Evolutionary conservation across 2,888 invertebrate species (phyloP).

Genomic region (Xanthorhoe spadicearia): DNA sequence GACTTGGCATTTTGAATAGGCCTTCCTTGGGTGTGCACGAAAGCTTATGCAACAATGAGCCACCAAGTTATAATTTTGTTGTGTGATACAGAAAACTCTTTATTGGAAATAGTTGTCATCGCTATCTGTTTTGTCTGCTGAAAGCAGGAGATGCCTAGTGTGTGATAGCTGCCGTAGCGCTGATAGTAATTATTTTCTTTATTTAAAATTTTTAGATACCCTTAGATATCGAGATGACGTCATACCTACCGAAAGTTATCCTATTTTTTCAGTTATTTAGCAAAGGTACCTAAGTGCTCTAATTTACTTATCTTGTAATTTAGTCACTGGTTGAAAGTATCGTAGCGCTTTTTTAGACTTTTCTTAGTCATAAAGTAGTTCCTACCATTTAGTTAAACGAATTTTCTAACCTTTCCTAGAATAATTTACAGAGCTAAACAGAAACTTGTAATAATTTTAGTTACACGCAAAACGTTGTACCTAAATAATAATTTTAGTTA

Average conservation of each 20-base stretch:
- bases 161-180: no score
- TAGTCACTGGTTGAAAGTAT: no score
- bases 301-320: no score
- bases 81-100: conserved; percentile 35
- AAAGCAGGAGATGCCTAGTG: conserved; percentile 1
- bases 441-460: conserved; percentile 20
- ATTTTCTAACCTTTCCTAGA: neutral
- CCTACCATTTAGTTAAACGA: no score
- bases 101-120: conserved; percentile 55
- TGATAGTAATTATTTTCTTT: no score
- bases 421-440: conserved; percentile 1
- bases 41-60: conserved; percentile 51
- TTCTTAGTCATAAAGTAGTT: no score
- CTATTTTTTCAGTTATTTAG: no score
- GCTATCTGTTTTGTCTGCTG: conserved; percentile 52
- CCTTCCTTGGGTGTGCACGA: conserved; percentile 37
- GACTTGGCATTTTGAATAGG: conserved; percentile 41
- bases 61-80: conserved; percentile 44
- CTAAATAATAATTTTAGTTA: conserved; percentile 20
- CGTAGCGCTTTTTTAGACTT: no score
- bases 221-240: no score
- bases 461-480: conserved; percentile 4
- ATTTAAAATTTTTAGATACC: no score
- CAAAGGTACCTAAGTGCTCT: no score
- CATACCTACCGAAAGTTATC: no score